Evolutionary conservation across 2,888 invertebrate species (phyloP).

Genomic region (Rhogogaster chlorosoma): DNA sequence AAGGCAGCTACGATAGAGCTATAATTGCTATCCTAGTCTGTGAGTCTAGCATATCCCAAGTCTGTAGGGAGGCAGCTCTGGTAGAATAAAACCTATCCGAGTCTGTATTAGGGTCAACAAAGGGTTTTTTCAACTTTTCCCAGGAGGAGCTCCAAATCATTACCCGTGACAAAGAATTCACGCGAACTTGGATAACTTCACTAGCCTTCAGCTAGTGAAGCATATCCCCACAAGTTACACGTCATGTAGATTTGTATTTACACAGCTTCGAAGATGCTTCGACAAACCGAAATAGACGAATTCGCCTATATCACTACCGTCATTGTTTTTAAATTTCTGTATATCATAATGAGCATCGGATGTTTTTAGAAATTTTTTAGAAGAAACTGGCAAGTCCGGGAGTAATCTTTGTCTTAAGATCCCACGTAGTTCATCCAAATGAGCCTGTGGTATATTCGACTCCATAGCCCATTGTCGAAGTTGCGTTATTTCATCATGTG

Average conservation of each 20-base stretch:
- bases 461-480: conserved; percentile 52
- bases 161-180: no score
- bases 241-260: background rate
- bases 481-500: conserved; percentile 40
- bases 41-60: no score
- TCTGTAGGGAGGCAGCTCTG: no score
- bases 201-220: no score
- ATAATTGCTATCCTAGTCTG: no score
- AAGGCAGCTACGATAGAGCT: no score
- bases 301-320: background rate
- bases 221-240: no score
- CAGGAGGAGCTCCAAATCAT: no score
- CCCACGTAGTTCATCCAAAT: conserved; percentile 39
- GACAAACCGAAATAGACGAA: background rate
- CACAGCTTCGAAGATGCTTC: background rate
- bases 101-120: no score
- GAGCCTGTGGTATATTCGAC: conserved; percentile 47
- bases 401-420: conserved; percentile 52
- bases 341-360: background rate
- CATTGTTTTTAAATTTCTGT: background rate
- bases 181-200: no score
- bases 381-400: conserved; percentile 53
- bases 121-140: no score
- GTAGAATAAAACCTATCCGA: no score
- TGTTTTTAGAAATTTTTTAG: background rate